phyloP scores from a whole-genome alignment of 2,888 invertebrate species.

The Brachycybe producta region DNA sequence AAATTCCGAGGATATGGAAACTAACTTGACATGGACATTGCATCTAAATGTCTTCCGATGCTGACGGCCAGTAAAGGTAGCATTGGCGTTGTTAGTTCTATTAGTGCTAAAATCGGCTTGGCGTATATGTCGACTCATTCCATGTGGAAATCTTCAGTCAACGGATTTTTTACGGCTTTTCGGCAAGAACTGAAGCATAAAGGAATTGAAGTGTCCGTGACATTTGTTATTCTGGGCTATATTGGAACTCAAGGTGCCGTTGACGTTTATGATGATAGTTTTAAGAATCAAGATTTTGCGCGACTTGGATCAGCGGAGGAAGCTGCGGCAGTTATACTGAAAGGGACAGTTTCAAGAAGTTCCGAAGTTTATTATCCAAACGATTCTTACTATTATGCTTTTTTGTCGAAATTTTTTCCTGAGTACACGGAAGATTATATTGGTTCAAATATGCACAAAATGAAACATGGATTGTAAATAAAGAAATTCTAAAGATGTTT shows the following conservation, averaged over 20 bases:
- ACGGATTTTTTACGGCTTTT: conserved; percentile 5
- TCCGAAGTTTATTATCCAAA: conserved; percentile 12
- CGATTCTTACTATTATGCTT: not conserved
- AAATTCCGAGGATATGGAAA: conserved; percentile 19
- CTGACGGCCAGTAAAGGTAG: conserved; percentile 6
- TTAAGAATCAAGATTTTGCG: no score
- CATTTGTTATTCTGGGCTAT: not conserved
- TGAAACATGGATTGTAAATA: no score
- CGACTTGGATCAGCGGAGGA: no score
- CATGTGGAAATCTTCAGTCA: not conserved
- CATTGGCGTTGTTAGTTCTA: conserved; percentile 30
- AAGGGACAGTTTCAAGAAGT: not conserved
- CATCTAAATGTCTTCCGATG: not conserved
- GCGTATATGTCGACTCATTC: not conserved
- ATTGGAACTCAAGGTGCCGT: not conserved
- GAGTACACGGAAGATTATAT: not conserved
- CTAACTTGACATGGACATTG: conserved; percentile 27
- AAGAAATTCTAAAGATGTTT: no score
- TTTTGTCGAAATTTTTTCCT: not conserved
- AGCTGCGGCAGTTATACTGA: conserved; percentile 8
- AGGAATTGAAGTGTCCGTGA: conserved; percentile 5
- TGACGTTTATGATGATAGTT: not conserved
- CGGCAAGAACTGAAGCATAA: conserved; percentile 4
- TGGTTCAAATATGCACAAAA: no score
- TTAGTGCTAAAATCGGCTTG: conserved; percentile 26